These are phyloP conservation scores for Hyposmocoma kahamanoa DNA, from an alignment of 1,140 invertebrate species.

Conservation along the genomic window DNA sequence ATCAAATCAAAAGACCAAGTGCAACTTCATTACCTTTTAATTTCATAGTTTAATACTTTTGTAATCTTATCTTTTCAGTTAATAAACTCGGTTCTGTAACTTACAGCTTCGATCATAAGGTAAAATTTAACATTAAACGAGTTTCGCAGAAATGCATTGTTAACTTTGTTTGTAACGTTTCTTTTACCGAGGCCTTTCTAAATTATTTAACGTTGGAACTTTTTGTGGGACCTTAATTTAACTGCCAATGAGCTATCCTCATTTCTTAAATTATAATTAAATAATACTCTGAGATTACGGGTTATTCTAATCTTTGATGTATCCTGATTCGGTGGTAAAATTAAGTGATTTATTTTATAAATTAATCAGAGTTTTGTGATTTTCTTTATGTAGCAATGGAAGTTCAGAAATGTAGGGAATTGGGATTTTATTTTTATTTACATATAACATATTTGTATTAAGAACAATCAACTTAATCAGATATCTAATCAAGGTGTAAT, in stretches of 20 bases:
- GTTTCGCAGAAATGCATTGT: not conserved
- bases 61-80: not conserved
- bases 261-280: slow-evolving; percentile 2
- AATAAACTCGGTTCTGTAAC: not conserved
- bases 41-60: slow-evolving; percentile 14
- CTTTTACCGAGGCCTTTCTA: not conserved
- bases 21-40: slow-evolving; percentile 16
- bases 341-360: too few species aligned
- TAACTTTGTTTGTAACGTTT: not conserved
- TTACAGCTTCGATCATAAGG: not conserved
- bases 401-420: too few species aligned
- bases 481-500: too few species aligned
- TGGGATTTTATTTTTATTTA: too few species aligned
- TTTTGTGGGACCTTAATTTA: slow-evolving; percentile 1
- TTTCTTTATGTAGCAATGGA: too few species aligned
- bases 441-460: too few species aligned
- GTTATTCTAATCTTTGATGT: not conserved
- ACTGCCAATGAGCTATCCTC: not conserved
- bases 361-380: too few species aligned
- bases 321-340: too few species aligned
- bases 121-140: not conserved
- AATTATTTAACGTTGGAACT: slow-evolving; percentile 1
- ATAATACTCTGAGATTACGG: slow-evolving; percentile 1
- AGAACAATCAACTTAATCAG: too few species aligned
- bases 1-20: not conserved